phyloP scores from a whole-genome alignment of 2,113 vertebrate species.

The Zosterops japonicus region DNA sequence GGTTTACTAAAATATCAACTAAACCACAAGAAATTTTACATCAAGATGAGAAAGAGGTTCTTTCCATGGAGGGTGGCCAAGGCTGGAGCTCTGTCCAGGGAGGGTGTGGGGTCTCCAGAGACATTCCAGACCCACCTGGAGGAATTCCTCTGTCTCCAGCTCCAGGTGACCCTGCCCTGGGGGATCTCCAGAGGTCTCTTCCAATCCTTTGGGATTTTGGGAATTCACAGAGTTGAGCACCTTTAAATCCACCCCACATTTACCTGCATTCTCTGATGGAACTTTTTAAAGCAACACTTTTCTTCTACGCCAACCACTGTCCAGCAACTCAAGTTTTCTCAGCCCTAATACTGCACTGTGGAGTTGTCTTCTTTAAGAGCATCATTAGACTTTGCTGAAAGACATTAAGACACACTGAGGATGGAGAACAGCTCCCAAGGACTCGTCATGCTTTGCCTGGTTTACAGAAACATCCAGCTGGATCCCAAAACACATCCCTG shows the following conservation, averaged over 20 bases:
- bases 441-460: not conserved
- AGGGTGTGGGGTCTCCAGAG: not conserved
- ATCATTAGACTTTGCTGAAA: not conserved
- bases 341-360: not conserved
- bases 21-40: not conserved
- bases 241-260: not conserved
- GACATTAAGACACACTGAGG: not conserved
- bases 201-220: not conserved
- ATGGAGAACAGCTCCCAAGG: slow-evolving; percentile 1
- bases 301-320: not conserved
- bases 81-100: not conserved
- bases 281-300: not conserved
- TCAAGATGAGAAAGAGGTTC: not conserved
- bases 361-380: not conserved
- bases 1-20: not conserved
- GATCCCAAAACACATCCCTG: not conserved
- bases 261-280: not conserved
- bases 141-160: not conserved
- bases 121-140: not conserved
- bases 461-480: not conserved
- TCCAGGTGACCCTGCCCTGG: not conserved
- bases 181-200: not conserved
- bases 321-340: not conserved
- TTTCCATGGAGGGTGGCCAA: not conserved
- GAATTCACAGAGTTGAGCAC: rapidly evolving